Base-by-base conservation (phyloP, 2,797 vertebrate species). In the Notolepis coatsorum region DNA sequence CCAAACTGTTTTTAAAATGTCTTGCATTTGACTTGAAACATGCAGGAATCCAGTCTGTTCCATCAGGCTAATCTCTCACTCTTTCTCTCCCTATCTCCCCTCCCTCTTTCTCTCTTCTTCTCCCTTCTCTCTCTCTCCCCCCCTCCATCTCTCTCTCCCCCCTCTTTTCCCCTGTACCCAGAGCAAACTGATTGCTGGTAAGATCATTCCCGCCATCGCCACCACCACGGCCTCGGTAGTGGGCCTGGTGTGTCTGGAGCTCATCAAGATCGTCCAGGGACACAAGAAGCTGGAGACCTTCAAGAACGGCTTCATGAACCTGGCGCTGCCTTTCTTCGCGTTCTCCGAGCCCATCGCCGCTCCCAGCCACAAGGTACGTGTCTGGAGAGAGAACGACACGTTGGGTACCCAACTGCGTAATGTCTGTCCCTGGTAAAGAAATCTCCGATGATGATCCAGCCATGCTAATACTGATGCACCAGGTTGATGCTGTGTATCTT, bases 111-210 rank as follows among this genome's bases (percentile, higher is more conserved):
- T 18, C 15, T 13, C 1, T 20, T 13, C 1, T 23, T 3, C 7
- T 8, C 20, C 2, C 8, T 7, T 33, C 18, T 28, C n/a, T 9
- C 4, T 25, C 5, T 4, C 5, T n/a, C n/a, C 15, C 5, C 9
- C 39, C 37, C n/a, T 13, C 38, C 3, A 8, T 10, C 7, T 6
- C 9, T 24, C 1, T 13, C 27, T 17, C 4, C 15, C n/a, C n/a
- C n/a, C 2, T 13, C 2, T 33, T 13, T 5, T 52, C 6, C 25
- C 7, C 53, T 8, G 23, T 20, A 35, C 64, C 7, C 77, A 98
- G 96, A 98, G 96, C 87, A 98, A 98, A 82, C 91, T 98, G 80
- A 98, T 98, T 51, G 97, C 97, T 53, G 97, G 97, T 10, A 98
- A 98, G 85, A 98, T 98, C 87, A 98, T 98, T 80, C 97, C 97